phyloP scores from a whole-genome alignment of 2,888 invertebrate species.

The Coleophora flavipennella region DNA sequence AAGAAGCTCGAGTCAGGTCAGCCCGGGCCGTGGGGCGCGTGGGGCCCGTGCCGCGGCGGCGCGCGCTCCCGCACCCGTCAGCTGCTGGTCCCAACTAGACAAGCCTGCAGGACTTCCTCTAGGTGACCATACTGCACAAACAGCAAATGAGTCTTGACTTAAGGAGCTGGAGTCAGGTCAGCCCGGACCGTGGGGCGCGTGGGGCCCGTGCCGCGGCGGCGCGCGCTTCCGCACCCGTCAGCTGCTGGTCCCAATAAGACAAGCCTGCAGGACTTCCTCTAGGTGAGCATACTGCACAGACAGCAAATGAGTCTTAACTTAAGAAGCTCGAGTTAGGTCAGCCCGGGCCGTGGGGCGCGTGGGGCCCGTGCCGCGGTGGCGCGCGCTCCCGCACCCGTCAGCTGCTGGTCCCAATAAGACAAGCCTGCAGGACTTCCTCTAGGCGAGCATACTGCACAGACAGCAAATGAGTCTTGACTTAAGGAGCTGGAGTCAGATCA shows the following conservation, averaged over 20 bases:
- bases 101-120: not conserved
- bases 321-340: conserved; percentile 14
- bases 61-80: conserved; percentile 55
- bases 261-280: not conserved
- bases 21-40: conserved; percentile 38
- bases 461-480: no score
- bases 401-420: conserved; percentile 31
- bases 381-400: conserved; percentile 55
- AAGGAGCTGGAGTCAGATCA: conserved; percentile 30
- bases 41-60: conserved; percentile 58
- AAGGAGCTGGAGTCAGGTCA: conserved; percentile 14
- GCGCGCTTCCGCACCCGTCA: conserved; percentile 55
- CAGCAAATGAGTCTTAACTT: no score
- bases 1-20: conserved; percentile 14
- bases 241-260: conserved; percentile 31
- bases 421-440: not conserved
- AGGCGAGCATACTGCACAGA: conserved; percentile 6
- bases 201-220: conserved; percentile 58
- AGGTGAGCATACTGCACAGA: conserved; percentile 7
- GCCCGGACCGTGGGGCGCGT: conserved; percentile 38
- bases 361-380: conserved; percentile 58
- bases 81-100: conserved; percentile 31
- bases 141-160: no score
- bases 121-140: conserved; percentile 6
- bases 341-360: conserved; percentile 38